Conservation (phyloP, 2,888 invertebrate genomes). For the Mythimna lalbum region DNA sequence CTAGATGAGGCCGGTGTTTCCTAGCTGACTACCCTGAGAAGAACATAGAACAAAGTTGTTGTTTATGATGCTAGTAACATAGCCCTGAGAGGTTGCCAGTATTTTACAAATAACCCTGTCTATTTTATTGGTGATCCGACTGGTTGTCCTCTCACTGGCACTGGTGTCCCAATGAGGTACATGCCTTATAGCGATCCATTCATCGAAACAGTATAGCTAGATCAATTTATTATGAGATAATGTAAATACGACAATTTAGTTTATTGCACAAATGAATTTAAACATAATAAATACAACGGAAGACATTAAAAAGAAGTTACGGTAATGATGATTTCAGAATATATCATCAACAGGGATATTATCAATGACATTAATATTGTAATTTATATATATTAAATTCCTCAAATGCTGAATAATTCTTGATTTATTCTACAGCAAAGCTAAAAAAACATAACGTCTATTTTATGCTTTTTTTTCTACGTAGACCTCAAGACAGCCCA, state of each 20-base stretch:
- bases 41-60: too few species aligned
- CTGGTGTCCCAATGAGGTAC: too few species aligned
- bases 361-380: not conserved
- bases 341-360: not conserved
- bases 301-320: not conserved
- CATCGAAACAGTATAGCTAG: not conserved
- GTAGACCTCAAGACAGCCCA: constrained; percentile 17
- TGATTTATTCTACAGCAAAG: not conserved
- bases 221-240: not conserved
- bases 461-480: constrained; percentile 3
- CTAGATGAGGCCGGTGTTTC: too few species aligned
- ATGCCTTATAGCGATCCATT: not conserved
- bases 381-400: too few species aligned
- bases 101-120: too few species aligned
- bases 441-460: too few species aligned
- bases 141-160: too few species aligned
- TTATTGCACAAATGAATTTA: not conserved
- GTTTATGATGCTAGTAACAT: too few species aligned
- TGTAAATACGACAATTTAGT: not conserved
- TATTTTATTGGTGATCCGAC: too few species aligned
- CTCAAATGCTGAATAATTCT: not conserved
- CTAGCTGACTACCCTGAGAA: too few species aligned
- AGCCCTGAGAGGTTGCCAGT: too few species aligned
- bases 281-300: not conserved
- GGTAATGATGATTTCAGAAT: not conserved